phyloP scores from a whole-genome alignment of 2,888 invertebrate species.

The Drosophila crucigera region DNA sequence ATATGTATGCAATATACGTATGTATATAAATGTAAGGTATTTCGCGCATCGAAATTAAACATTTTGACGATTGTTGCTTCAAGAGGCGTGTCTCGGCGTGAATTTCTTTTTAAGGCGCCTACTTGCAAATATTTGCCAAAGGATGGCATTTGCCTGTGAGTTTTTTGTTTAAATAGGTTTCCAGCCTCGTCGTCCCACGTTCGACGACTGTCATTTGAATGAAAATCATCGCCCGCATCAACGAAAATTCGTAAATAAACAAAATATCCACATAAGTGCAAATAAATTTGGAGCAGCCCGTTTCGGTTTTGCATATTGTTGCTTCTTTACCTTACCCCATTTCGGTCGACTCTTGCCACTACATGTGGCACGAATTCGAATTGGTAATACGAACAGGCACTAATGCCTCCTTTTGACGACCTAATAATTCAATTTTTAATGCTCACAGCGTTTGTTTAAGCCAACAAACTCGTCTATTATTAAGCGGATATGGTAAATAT shows the following conservation, averaged over 20 bases:
- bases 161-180: slow-evolving; percentile 78
- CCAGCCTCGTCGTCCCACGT: slow-evolving; percentile 44
- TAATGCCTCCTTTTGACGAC: slow-evolving; percentile 12
- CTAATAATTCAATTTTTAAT: slow-evolving; percentile 57
- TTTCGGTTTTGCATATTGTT: slow-evolving; percentile 29
- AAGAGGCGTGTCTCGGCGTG: slow-evolving; percentile 37
- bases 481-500: slow-evolving; percentile 45
- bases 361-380: slow-evolving; percentile 21
- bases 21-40: slow-evolving; percentile 28
- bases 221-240: slow-evolving; percentile 54
- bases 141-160: slow-evolving; percentile 74
- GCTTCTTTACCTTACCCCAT: background rate
- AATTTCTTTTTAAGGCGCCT: slow-evolving; percentile 34
- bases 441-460: slow-evolving; percentile 28
- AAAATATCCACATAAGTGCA: slow-evolving; percentile 75
- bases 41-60: slow-evolving; percentile 61
- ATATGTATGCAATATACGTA: slow-evolving; percentile 24
- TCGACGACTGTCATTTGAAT: slow-evolving; percentile 44
- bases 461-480: slow-evolving; percentile 47
- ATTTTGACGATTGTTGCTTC: slow-evolving; percentile 18
- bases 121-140: slow-evolving; percentile 70
- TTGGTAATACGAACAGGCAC: background rate
- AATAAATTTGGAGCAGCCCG: slow-evolving; percentile 60
- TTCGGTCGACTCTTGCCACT: slow-evolving; percentile 1
- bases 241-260: slow-evolving; percentile 77